These are phyloP conservation scores for Ceramica pisi DNA, from an alignment of 2,888 invertebrate species.

Conservation along the genomic window DNA sequence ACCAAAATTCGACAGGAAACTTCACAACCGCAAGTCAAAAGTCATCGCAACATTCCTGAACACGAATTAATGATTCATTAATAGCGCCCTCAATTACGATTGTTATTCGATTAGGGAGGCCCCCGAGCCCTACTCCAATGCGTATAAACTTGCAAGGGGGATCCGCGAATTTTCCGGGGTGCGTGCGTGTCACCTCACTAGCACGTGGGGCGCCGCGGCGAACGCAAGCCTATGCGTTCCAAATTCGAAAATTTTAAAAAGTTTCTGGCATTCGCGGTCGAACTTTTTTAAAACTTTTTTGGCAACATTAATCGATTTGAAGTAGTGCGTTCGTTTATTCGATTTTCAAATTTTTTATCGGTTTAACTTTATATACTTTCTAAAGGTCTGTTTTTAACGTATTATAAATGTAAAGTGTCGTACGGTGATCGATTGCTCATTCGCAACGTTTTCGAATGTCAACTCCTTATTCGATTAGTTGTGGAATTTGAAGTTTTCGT, in stretches of 20 bases:
- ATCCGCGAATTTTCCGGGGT: conserved; percentile 82
- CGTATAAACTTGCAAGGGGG: conserved; percentile 79
- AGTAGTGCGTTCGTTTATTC: conserved; percentile 49
- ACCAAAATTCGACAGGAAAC: conserved; percentile 56
- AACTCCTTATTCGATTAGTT: conserved; percentile 83
- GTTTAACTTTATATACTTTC: conserved; percentile 46
- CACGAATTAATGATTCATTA: conserved; percentile 87
- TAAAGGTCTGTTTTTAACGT: conserved; percentile 62
- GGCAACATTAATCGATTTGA: conserved; percentile 29
- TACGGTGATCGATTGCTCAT: conserved; percentile 69
- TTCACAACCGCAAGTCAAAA: conserved; percentile 73
- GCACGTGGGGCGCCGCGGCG: conserved; percentile 86
- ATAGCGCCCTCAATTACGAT: conserved; percentile 80
- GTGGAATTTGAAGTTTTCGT: conserved; percentile 83
- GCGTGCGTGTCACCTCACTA: conserved; percentile 85
- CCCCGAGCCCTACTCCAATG: conserved; percentile 73
- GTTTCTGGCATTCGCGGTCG: conserved; percentile 54
- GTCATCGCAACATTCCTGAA: conserved; percentile 74
- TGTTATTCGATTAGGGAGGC: conserved; percentile 83
- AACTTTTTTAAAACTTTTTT: conserved; percentile 57
- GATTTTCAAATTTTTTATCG: conserved; percentile 34
- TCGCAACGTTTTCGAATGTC: conserved; percentile 76
- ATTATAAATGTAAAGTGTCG: conserved; percentile 71
- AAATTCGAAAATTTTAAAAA: conserved; percentile 69
- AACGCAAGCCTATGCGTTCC: conserved; percentile 85